These are phyloP conservation scores for Palythoa heliodiscus DNA, from an alignment of 92 coral and sea anemone species.

Conservation along the genomic window DNA sequence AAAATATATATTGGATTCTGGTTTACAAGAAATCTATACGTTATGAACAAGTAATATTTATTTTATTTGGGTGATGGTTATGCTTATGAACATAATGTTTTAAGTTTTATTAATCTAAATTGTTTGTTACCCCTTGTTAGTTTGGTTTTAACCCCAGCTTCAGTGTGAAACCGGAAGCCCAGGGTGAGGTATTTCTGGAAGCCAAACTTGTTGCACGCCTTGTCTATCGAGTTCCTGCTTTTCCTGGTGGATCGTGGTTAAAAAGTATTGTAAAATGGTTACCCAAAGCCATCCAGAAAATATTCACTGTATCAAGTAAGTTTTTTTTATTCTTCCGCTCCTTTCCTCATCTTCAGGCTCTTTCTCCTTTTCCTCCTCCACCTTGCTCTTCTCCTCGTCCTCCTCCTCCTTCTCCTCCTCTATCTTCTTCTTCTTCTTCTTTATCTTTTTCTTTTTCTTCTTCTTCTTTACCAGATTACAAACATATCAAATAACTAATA, in stretches of 20 bases:
- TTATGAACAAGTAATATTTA: no score
- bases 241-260: not conserved
- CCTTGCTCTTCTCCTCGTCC: no score
- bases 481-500: no score
- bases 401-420: no score
- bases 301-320: not conserved
- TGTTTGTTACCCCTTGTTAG: conserved; percentile 11
- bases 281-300: conserved; percentile 13
- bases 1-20: no score
- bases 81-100: not conserved
- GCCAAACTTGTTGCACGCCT: conserved; percentile 44
- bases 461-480: no score
- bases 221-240: conserved; percentile 47
- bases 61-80: no score
- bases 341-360: no score
- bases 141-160: conserved; percentile 16
- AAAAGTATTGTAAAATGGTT: not conserved
- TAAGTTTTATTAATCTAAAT: not conserved
- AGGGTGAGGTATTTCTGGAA: conserved; percentile 18
- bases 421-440: no score
- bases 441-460: no score
- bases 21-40: no score
- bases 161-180: conserved; percentile 27
- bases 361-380: no score
- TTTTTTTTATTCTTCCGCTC: not conserved